phyloP scores from a whole-genome alignment of 1,140 invertebrate species.

The Antheraea pernyi region DNA sequence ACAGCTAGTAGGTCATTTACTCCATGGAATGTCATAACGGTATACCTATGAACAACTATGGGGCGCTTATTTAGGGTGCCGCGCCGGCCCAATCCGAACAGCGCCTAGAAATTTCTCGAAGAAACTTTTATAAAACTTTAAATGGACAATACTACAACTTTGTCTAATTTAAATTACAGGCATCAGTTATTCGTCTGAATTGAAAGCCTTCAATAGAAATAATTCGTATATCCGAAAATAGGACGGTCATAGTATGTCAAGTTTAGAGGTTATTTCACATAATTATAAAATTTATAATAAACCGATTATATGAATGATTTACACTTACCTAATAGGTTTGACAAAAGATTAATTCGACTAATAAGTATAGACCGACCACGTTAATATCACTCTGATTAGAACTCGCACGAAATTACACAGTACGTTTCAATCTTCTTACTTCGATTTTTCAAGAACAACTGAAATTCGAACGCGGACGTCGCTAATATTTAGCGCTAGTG shows the following conservation, averaged over 20 bases:
- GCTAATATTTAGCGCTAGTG: conserved; percentile 76
- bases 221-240: background rate
- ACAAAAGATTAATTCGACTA: conserved; percentile 19
- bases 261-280: conserved; percentile 3
- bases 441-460: conserved; percentile 66
- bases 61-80: conserved; percentile 3
- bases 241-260: background rate
- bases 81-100: background rate
- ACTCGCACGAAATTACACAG: conserved; percentile 44
- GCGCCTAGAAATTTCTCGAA: background rate
- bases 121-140: background rate
- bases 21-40: background rate
- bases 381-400: conserved; percentile 38
- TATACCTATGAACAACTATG: background rate
- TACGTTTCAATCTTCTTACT: conserved; percentile 33
- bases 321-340: conserved; percentile 31
- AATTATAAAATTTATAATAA: background rate
- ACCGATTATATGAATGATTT: background rate
- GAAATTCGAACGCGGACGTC: conserved; percentile 60
- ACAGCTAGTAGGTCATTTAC: background rate
- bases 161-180: background rate
- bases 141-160: background rate
- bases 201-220: background rate
- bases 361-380: conserved; percentile 28
- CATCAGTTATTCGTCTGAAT: background rate